Conservation (phyloP, 1,140 invertebrate species). For the Aphidius gifuensis region DNA sequence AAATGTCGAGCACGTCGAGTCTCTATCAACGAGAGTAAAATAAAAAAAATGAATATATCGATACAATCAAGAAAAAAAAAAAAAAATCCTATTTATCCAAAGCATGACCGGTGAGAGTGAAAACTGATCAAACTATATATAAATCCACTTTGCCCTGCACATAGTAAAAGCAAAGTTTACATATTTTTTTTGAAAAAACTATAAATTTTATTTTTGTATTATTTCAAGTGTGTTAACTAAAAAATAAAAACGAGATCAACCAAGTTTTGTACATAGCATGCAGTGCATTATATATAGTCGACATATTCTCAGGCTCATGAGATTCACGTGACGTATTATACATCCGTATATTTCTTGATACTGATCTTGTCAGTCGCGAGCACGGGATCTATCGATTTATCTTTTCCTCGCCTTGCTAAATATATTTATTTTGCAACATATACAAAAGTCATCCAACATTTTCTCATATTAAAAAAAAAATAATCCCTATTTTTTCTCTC, state of each 20-base stretch:
- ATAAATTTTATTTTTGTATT: too few species aligned
- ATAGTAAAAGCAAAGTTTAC: too few species aligned
- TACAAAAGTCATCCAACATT: neutral
- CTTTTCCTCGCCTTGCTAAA: conserved; percentile 11
- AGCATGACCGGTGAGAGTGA: conserved; percentile 14
- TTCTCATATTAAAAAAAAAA: too few species aligned
- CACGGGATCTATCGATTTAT: conserved; percentile 8
- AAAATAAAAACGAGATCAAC: too few species aligned
- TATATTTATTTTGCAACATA: conserved; percentile 2
- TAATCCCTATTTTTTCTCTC: neutral
- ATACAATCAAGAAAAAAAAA: conserved; percentile 23
- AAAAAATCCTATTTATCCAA: conserved; percentile 4
- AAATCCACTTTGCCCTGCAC: too few species aligned
- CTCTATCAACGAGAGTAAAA: neutral
- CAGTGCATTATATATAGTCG: too few species aligned
- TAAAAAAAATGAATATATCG: conserved; percentile 16
- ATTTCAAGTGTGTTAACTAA: too few species aligned
- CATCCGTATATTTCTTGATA: conserved; percentile 44
- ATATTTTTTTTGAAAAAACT: too few species aligned
- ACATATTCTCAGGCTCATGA: conserved; percentile 33
- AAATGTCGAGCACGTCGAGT: conserved; percentile 23
- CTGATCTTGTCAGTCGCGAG: conserved; percentile 37
- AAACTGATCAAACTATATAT: conserved; percentile 7
- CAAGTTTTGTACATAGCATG: too few species aligned
- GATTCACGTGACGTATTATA: conserved; percentile 44